A percentile compares a stretch with the other conserved stretches of the same genome.
Conservation (phyloP, 2,797 vertebrate genomes). For the Coendou prehensilis region DNA sequence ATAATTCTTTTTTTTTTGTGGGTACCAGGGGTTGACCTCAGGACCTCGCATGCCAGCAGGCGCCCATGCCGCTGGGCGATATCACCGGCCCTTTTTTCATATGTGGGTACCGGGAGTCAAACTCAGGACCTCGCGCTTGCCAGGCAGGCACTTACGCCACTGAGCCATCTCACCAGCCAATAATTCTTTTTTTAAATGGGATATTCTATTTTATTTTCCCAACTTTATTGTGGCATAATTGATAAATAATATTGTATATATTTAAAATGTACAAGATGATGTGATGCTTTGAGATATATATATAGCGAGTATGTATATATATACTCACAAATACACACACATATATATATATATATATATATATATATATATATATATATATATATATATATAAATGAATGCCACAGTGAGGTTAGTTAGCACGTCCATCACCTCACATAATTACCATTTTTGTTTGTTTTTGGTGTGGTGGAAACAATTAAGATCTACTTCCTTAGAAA, state of each 20-base stretch:
- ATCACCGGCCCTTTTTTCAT: too few species aligned
- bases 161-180: too few species aligned
- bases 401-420: not conserved
- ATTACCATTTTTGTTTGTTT: not conserved
- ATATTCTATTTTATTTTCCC: constrained; percentile 29
- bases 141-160: too few species aligned
- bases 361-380: not conserved
- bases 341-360: not conserved
- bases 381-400: not conserved
- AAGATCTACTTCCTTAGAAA: not conserved
- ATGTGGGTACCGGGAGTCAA: too few species aligned
- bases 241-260: not conserved
- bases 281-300: not conserved
- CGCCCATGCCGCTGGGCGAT: too few species aligned
- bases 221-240: not conserved
- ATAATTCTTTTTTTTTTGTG: not conserved
- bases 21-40: too few species aligned
- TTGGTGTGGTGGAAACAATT: not conserved
- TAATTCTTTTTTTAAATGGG: not conserved
- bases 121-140: too few species aligned
- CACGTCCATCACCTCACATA: not conserved
- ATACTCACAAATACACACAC: too few species aligned
- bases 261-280: not conserved
- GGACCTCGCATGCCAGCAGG: too few species aligned
- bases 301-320: not conserved